Evolutionary conservation across 2,888 invertebrate species (phyloP), one percentile per base, ranked within the genome.

Genomic region (Sisyra nigra): DNA sequence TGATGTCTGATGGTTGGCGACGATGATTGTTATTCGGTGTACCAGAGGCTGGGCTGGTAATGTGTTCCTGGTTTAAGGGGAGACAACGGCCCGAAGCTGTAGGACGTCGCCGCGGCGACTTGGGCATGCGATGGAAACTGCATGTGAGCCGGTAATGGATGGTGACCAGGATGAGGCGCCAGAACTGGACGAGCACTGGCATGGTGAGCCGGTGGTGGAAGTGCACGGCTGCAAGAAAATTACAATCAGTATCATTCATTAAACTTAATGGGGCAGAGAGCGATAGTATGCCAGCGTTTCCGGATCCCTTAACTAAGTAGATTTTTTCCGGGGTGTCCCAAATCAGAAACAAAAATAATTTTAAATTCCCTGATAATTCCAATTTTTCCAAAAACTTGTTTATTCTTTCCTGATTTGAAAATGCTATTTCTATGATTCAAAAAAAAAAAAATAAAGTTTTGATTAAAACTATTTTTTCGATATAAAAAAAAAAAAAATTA

Each of bases 111-210:
- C 14, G 68, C 60, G 43, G 68, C 67, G 44, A 69, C 72, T 54
- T 74, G 75, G 52, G 70, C 68, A 51, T 77, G 76, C 18, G 76
- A 71, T 44, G 78, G 76, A 56, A 80, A 82, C 59, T 82, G 84
- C 62, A 85, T 76, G 60, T 87, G 86, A 7, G 85, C 85, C 47
- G 85, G 85, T 54, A 85, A 63, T 37, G 84, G 83, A 62, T 85
- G 84, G 62, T 85, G 84, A 40, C 76, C 72, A 47, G 82, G 72
- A 62, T 80, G 74, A 49, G 71, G 69, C 39, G 74, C 71, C 58
- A 75, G 59, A 52, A 75, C 69, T 42, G 74, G 74, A 56, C 79
- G 65, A 41, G 82, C 82, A 55, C 77, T 77, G 52, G 79, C 78
- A 67, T 85, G 84, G 63, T 85, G 88, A 14, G 88, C 87, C 40